Conservation (phyloP, 2,113 vertebrate genomes). For the Eclectus roratus region DNA sequence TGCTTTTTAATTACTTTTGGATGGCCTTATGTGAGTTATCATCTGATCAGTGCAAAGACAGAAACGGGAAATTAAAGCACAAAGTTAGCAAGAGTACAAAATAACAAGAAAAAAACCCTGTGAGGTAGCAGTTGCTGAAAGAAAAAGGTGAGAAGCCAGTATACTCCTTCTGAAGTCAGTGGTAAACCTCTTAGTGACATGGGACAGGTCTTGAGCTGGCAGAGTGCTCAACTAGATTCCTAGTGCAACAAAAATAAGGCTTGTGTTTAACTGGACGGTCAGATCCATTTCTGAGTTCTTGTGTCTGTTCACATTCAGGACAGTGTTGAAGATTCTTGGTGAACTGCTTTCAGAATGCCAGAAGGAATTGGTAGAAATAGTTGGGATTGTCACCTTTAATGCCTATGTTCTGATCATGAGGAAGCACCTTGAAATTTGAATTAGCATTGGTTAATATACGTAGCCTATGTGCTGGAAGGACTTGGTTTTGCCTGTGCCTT, state of each 20-base stretch:
- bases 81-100: not conserved
- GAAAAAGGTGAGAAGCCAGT: not conserved
- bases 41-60: not conserved
- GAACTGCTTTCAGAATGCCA: not conserved
- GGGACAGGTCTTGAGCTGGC: not conserved
- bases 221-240: not conserved
- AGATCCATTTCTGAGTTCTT: not conserved
- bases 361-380: not conserved
- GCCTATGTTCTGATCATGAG: not conserved
- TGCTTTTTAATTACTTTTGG: not conserved
- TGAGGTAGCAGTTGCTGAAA: not conserved
- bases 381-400: not conserved
- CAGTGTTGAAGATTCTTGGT: not conserved
- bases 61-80: not conserved
- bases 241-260: not conserved
- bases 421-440: not conserved
- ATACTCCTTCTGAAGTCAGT: not conserved
- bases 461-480: not conserved
- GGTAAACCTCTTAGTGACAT: not conserved
- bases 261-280: not conserved
- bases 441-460: not conserved
- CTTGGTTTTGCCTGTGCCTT: slow-evolving; percentile 39
- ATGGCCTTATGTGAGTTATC: not conserved
- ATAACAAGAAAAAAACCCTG: not conserved
- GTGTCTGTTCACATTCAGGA: not conserved